Base-by-base conservation (phyloP, 2,888 invertebrate species). In the Melieria crassipennis region DNA sequence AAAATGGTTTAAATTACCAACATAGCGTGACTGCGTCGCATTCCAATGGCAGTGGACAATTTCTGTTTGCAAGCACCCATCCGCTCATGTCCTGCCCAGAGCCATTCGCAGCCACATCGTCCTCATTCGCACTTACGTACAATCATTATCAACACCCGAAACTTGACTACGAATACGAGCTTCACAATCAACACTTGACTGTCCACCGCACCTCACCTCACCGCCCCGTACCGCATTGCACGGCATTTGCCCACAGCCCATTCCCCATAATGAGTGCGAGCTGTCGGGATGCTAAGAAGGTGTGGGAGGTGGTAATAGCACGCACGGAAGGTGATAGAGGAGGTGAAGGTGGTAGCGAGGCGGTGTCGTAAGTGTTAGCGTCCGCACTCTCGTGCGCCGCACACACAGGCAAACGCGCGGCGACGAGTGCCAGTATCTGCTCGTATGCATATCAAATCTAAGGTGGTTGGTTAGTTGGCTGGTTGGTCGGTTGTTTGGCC, bases 161-260 rank as follows among this genome's bases (percentile, higher is more conserved):
- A 65, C 47, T 48, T 43, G 62, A 7, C 48, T 46, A 45, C 69
- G 55, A 64, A 67, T 69, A 73, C 69, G 70, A 74, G 73, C 71
- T 75, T 75, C 74, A 70, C 71, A 72, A 74, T 74, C 75, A 75
- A 73, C 77, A 77, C 76, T 77, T 77, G 74, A 75, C 75, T 76
- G 62, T 56, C 64, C 65, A 73, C 11, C 60, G 60, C 69, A 67
- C 57, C 70, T 46, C 52, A 30, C 60, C 67, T 69, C 64, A 46
- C 30, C n/a, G 1, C 13, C 2, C 9, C 30, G 30, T 47, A 52
- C 45, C 57, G 7, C 48, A 52, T 10, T 50, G 57, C 52, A 48
- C 7, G 30, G 47, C 62, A 58, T 7, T 30, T 10, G 56, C 68
- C 56, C 13, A 57, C 52, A 56, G 16, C 57, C 13, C 58, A 60